Evolutionary conservation across 2,797 vertebrate genomes (phyloP), one percentile per base, ranked within the genome.

Genomic region (Myripristis jacobus): DNA sequence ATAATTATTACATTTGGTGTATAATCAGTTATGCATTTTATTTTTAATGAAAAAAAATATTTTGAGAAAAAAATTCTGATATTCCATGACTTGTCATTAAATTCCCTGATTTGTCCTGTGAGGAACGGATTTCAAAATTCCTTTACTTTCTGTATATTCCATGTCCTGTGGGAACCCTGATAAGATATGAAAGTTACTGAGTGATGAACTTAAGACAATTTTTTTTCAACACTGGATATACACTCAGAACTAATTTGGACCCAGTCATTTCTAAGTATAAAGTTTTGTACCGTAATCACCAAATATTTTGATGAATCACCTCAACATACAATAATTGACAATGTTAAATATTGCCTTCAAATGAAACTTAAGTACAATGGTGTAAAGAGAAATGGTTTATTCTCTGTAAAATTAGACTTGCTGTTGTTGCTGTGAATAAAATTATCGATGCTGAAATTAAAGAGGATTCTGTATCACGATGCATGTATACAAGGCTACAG

Each of bases 401-500:
- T 66, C 16, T 80, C 73, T 79, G 72, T 62, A 10, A 68, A 70
- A 57, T 61, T 48, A 9, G 53, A 79, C 16, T 18, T 9, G 61
- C 24, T 11, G 43, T 31, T 29, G 27, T 69, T 50, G 9, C 29
- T 18, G 44, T 48, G 1, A 86, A 78, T 86, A 79, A 72, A 86
- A 74, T 60, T 38, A 71, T 0, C 67, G 48, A 1, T 66, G 58
- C 50, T 61, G 18, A 66, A 76, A 56, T 56, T 50, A 61, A 52
- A 71, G 64, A 43, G 12, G 54, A 65, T 22, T 51, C 22, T 43
- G 27, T 51, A 22, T 55, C n/a, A 34, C 24, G 18, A 15, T 62
- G 19, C n/a, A 11, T 66, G 62, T 64, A 69, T 61, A 69, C n/a
- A 4, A 46, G 55, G 21, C 21, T 47, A 48, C n/a, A 41, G 18